These are phyloP conservation scores for Rallus limicola DNA, from an alignment of 2,113 vertebrate genomes.

Conservation along the genomic window DNA sequence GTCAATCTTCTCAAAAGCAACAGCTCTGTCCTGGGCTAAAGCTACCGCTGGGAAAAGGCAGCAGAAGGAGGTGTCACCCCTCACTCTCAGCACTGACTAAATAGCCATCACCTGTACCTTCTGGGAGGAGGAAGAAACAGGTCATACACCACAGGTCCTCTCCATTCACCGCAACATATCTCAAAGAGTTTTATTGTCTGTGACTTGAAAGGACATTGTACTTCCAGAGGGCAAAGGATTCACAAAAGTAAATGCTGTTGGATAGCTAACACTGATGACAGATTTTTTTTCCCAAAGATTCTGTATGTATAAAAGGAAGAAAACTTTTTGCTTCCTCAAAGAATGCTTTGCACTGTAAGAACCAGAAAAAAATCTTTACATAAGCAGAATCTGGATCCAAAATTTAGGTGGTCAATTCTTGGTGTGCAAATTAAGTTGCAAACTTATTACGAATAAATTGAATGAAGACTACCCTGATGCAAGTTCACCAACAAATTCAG, in stretches of 20 bases:
- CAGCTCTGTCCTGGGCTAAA: not conserved
- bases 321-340: not conserved
- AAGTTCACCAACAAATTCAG: not conserved
- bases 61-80: not conserved
- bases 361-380: not conserved
- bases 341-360: not conserved
- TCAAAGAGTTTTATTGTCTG: not conserved
- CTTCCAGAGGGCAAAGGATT: not conserved
- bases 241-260: not conserved
- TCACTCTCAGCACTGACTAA: not conserved
- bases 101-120: not conserved
- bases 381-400: not conserved
- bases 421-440: not conserved
- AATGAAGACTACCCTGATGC: not conserved
- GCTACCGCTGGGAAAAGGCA: not conserved
- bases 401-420: not conserved
- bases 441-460: not conserved
- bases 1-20: not conserved
- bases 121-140: not conserved
- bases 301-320: not conserved
- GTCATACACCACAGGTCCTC: not conserved
- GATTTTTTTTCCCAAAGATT: not conserved
- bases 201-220: not conserved
- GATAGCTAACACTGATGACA: not conserved
- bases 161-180: not conserved